Conservation (phyloP, 2,888 invertebrate genomes). For the Macrophya alboannulata region DNA sequence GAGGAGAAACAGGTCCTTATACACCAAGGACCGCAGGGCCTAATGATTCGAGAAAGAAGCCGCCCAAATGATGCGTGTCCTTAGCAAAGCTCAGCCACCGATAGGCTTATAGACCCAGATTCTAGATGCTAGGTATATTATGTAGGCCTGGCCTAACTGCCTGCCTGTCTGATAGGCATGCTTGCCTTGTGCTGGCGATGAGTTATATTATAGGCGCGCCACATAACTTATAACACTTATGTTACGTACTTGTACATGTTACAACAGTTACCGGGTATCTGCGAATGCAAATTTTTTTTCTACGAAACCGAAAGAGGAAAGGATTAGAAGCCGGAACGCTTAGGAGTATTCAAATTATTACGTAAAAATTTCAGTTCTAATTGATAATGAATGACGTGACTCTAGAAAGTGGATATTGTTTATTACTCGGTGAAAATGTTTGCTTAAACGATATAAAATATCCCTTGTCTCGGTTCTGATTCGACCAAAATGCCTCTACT, state of each 20-base stretch:
- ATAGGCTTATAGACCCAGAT: slow-evolving; percentile 62
- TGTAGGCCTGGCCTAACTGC: slow-evolving; percentile 52
- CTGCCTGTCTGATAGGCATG: neutral
- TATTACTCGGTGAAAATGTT: slow-evolving; percentile 5
- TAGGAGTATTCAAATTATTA: neutral
- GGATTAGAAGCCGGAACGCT: neutral
- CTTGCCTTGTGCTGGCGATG: slow-evolving; percentile 27
- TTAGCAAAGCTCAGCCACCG: slow-evolving; percentile 68
- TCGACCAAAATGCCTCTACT: neutral
- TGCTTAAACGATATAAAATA: neutral
- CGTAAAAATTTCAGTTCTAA: slow-evolving; percentile 4
- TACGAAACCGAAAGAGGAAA: neutral
- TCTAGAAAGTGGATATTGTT: neutral
- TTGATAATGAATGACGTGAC: neutral
- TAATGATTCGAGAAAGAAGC: slow-evolving; percentile 78
- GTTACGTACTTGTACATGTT: slow-evolving; percentile 17
- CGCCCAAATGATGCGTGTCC: slow-evolving; percentile 78
- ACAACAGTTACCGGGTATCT: neutral
- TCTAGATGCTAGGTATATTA: slow-evolving; percentile 49
- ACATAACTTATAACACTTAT: slow-evolving; percentile 42
- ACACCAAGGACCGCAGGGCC: slow-evolving; percentile 62
- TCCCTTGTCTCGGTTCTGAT: neutral
- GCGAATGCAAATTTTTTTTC: slow-evolving; percentile 22
- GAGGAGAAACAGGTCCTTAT: slow-evolving; percentile 53
- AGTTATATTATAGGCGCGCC: slow-evolving; percentile 47